Percentiles rank a stretch among this genome's conserved stretches.
These are phyloP conservation scores for Auanema freiburgensis DNA, from an alignment of 2,888 invertebrate species.

Conservation along the genomic window DNA sequence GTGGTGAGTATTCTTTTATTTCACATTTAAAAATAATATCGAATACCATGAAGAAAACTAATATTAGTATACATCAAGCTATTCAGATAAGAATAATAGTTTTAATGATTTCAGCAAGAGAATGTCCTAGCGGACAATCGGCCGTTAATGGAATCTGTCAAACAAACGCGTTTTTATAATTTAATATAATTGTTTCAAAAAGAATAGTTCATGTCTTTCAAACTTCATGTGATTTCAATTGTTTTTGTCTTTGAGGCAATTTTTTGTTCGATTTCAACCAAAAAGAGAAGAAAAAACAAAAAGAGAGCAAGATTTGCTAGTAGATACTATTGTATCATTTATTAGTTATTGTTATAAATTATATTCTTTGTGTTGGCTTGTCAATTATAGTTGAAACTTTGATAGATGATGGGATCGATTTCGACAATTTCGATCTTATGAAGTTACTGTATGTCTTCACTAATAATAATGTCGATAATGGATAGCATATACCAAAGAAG, in stretches of 20 bases:
- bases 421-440: too few species aligned
- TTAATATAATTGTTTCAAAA: neutral
- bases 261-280: neutral
- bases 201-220: neutral
- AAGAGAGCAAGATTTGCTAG: neutral
- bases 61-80: neutral
- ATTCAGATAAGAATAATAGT: neutral
- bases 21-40: neutral
- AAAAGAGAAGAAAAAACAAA: too few species aligned
- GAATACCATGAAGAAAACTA: neutral
- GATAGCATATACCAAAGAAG: too few species aligned
- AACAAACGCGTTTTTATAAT: neutral
- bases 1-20: constrained; percentile 20
- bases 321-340: constrained; percentile 24
- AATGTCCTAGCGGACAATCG: constrained; percentile 30
- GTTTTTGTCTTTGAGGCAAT: neutral
- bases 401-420: too few species aligned
- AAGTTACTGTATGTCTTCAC: too few species aligned
- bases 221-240: neutral
- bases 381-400: too few species aligned
- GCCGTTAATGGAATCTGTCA: constrained; percentile 28
- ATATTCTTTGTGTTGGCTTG: too few species aligned
- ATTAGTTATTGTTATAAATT: neutral
- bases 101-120: constrained; percentile 19
- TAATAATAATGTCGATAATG: too few species aligned